A percentile compares a stretch with the other conserved stretches of the same genome.
Evolutionary conservation across 2,888 invertebrate species (phyloP).

Genomic region (Cosmorhoe ocellata): DNA sequence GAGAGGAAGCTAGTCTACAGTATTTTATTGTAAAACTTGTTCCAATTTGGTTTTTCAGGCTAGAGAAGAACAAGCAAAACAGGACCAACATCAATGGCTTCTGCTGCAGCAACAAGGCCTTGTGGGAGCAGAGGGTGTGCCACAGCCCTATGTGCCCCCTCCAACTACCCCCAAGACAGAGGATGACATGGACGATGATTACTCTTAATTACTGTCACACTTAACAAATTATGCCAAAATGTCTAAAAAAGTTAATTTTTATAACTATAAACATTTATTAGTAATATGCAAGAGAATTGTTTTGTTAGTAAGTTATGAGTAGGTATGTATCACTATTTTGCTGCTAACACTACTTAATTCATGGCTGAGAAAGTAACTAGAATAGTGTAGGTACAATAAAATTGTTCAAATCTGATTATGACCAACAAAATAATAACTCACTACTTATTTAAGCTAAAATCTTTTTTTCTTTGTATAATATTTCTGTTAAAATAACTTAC

Average conservation of each 20-base stretch:
- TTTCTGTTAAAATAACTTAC: too few species aligned
- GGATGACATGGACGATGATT: conserved; percentile 79
- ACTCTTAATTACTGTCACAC: conserved; percentile 53
- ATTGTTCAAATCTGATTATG: too few species aligned
- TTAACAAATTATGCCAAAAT: background rate
- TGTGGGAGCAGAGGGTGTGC: conserved; percentile 58
- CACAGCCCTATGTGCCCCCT: conserved; percentile 70
- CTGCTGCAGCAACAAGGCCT: conserved; percentile 86
- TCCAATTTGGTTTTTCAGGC: conserved; percentile 72
- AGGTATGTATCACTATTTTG: too few species aligned
- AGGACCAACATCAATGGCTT: conserved; percentile 96
- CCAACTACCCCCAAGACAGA: conserved; percentile 61
- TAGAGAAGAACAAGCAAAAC: conserved; percentile 94
- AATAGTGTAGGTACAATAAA: too few species aligned
- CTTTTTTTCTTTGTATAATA: too few species aligned
- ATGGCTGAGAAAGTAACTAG: too few species aligned
- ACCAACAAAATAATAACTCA: too few species aligned
- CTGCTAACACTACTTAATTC: too few species aligned
- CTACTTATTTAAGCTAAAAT: too few species aligned
- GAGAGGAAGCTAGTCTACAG: too few species aligned
- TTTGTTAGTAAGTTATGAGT: background rate
- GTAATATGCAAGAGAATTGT: conserved; percentile 3
- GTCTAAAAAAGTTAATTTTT: background rate
- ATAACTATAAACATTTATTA: too few species aligned
- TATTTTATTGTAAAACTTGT: too few species aligned